Evolutionary conservation across 2,113 vertebrate genomes (phyloP), one percentile per base, ranked within the genome.

Genomic region (Taurulus bubalis): DNA sequence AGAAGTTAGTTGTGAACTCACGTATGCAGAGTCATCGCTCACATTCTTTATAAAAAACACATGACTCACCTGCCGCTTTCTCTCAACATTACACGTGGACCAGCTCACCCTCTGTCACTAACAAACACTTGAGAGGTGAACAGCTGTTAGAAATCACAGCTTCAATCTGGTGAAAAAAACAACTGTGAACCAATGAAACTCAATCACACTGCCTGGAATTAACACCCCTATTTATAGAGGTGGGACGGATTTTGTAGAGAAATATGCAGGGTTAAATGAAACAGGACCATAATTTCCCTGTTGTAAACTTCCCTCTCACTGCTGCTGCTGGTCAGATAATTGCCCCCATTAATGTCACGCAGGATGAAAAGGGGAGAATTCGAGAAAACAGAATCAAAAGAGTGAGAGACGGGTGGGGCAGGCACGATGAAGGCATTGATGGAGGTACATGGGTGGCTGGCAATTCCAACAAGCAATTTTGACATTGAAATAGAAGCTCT

Each of bases 221-320:
- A 93, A 92, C 92, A 90, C 85, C 51, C 42, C 90, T 94, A 94
- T 95, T 94, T 93, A 92, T 94, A 93, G 90, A 93, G 82, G 83
- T 84, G 83, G 73, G 80, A 69, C 67, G 30, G 69, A 79, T 51
- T 79, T 63, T 60, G 72, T 5, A 34, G 64, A 75, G 56, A 75
- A 77, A 84, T 53, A 80, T 30, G 42, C 26, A 62, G 81, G 77
- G 79, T 87, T 83, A 71, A 88, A 87, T 71, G 65, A 81, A 90
- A 89, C 70, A 51, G 75, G 66, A 87, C 83, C 63, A 88, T 88
- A 70, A 77, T 87, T 90, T 85, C 42, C 47, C 20, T 20, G 47
- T 77, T 75, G 42, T 77, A 75, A 71, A 2, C 12, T 59, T 51
- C 49, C 30, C 40, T 62, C 58, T 83, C 47, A 49, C 68, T 70